These are phyloP conservation scores for Oryzias dopingdopingensis DNA, from an alignment of 2,797 vertebrate species.

Conservation along the genomic window DNA sequence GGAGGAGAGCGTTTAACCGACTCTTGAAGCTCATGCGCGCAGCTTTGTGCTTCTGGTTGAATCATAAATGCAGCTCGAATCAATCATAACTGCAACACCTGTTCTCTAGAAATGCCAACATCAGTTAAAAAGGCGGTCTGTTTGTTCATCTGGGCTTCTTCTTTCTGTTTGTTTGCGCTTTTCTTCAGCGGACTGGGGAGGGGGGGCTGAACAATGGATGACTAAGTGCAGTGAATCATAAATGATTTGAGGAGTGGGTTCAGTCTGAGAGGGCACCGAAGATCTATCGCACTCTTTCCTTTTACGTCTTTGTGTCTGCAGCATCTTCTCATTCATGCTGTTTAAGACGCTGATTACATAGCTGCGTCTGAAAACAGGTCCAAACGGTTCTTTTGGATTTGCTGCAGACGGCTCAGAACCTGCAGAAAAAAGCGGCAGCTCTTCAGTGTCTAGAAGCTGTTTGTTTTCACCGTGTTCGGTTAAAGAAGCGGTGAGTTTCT, in stretches of 20 bases:
- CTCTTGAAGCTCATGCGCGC: conserved; percentile 30
- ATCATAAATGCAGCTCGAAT: conserved; percentile 44
- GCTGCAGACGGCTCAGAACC: conserved; percentile 28
- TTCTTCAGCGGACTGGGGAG: conserved; percentile 22
- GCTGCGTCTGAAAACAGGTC: conserved; percentile 21
- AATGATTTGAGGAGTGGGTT: conserved; percentile 46
- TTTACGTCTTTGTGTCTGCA: conserved; percentile 26
- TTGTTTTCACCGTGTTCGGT: conserved; percentile 5
- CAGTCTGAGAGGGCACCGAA: conserved; percentile 27
- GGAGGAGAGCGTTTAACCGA: conserved; percentile 40
- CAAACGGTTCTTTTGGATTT: conserved; percentile 25
- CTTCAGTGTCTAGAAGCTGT: conserved; percentile 23
- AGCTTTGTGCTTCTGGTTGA: conserved; percentile 23
- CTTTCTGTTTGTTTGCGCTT: conserved; percentile 41
- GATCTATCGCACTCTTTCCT: conserved; percentile 48
- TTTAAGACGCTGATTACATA: conserved; percentile 37
- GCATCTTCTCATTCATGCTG: conserved; percentile 2
- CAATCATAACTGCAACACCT: conserved; percentile 49
- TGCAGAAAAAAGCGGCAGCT: conserved; percentile 9
- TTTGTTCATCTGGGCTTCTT: conserved; percentile 37
- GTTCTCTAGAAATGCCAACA: conserved; percentile 44
- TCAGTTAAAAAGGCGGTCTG: conserved; percentile 44
- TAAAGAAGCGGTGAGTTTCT: conserved; percentile 10
- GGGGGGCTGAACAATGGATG: conserved; percentile 26
- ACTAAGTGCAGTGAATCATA: conserved; percentile 62